Conservation (phyloP, 2,113 vertebrate species). For the Procavia capensis region DNA sequence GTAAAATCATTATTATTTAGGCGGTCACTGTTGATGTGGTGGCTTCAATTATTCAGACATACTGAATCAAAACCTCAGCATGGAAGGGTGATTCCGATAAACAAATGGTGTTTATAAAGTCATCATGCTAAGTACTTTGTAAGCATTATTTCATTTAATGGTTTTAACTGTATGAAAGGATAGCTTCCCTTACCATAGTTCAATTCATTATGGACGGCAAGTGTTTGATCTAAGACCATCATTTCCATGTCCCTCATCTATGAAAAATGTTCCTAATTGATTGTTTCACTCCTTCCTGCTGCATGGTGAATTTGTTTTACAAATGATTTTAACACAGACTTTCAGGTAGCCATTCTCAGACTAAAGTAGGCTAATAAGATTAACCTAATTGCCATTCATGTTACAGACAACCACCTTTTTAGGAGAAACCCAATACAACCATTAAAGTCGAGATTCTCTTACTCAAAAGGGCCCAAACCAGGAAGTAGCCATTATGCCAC, state of each 20-base stretch:
- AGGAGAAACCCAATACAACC: not conserved
- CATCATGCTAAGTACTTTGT: not conserved
- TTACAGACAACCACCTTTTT: not conserved
- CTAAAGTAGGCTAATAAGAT: not conserved
- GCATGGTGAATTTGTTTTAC: not conserved
- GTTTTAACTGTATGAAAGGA: not conserved
- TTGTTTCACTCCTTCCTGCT: not conserved
- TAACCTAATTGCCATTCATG: not conserved
- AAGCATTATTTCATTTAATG: not conserved
- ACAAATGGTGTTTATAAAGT: not conserved
- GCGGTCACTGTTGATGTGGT: not conserved
- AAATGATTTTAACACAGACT: not conserved
- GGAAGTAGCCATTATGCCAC: not conserved
- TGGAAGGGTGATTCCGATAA: not conserved
- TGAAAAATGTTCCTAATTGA: not conserved
- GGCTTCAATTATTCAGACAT: not conserved
- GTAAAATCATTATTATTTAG: not conserved
- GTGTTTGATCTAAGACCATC: not conserved
- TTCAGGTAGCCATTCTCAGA: not conserved
- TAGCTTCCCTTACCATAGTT: not conserved
- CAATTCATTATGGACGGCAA: not conserved
- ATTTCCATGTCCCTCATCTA: not conserved
- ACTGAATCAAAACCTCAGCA: not conserved
- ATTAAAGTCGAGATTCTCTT: not conserved
- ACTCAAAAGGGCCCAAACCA: not conserved